Evolutionary conservation across 2,113 vertebrate genomes (phyloP), one percentile per base, ranked within the genome.

Genomic region (Struthio camelus): DNA sequence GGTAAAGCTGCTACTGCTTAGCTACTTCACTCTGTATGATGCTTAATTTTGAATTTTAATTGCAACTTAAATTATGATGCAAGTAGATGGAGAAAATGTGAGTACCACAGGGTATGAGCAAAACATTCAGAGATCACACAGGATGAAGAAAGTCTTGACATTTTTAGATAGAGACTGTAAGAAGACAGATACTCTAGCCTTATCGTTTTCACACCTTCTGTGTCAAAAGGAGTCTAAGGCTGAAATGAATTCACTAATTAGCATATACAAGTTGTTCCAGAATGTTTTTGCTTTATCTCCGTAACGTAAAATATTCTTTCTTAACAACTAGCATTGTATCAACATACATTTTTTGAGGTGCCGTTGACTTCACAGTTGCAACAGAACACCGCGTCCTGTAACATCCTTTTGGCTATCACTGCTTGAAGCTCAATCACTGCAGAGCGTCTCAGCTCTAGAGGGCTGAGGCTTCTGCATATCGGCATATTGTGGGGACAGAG

Each of bases 331-430:
- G 7, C 6, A 1, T 5, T 25, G 72, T 14, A 56, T 20, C 54
- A 51, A 1, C 12, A 9, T 1, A 5, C 4, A 20, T 24, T 50
- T 40, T 17, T 13, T 40, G 6, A 28, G 0, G 5, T 34, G 27
- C 9, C 11, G 14, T 5, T 73, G 3, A 27, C 25, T 34, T 34
- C 56, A 40, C 18, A 66, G 46, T 50, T 40, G 48, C 44, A 73
- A 34, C 42, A 22, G 34, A 22, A 6, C 9, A 12, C n/a, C 73
- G 44, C 18, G 36, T 13, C 27, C 28, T 53, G 17, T 7, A 50
- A 5, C 8, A 5, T 25, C 59, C 51, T 50, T 32, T 28, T 36
- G 80, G 23, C 19, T 73, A 7, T 10, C 13, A 1, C 58, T 50
- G 14, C 0, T 34, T 36, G 12, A 38, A 87, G 48, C 13, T 18